Conservation (phyloP, 2,113 vertebrate species). For the Antigone vipio region DNA sequence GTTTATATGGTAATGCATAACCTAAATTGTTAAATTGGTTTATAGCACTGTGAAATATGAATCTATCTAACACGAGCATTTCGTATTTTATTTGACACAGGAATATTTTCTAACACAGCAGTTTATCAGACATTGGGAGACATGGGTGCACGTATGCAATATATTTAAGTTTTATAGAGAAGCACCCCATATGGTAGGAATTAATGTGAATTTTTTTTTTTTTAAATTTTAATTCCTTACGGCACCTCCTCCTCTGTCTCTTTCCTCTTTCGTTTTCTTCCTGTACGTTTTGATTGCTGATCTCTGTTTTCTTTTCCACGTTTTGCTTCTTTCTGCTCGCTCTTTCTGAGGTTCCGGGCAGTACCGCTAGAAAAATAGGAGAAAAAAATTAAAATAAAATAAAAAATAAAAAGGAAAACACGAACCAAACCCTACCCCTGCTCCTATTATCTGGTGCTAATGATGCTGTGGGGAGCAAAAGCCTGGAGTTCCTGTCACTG, state of each 20-base stretch:
- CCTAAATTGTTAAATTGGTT: background rate
- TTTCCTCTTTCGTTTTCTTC: background rate
- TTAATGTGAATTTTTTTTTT: background rate
- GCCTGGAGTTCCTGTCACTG: background rate
- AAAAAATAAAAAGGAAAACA: too few species aligned
- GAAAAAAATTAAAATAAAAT: too few species aligned
- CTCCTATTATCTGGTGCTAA: constrained; percentile 3
- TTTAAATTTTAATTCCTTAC: background rate
- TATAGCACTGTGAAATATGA: background rate
- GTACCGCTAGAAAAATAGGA: rapidly evolving
- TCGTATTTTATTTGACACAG: background rate
- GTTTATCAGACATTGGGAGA: background rate
- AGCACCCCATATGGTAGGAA: background rate
- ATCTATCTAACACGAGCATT: background rate
- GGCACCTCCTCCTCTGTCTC: background rate
- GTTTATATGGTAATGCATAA: background rate
- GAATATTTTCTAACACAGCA: background rate
- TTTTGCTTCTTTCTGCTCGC: background rate
- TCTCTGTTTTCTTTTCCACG: background rate
- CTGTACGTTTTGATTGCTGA: background rate
- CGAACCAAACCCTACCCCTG: background rate
- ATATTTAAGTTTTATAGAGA: background rate
- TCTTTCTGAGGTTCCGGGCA: background rate
- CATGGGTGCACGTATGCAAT: background rate
- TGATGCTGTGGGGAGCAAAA: background rate